Base-by-base conservation (phyloP, 2,888 invertebrate genomes). In the Thecocarcelia acutangulata region DNA sequence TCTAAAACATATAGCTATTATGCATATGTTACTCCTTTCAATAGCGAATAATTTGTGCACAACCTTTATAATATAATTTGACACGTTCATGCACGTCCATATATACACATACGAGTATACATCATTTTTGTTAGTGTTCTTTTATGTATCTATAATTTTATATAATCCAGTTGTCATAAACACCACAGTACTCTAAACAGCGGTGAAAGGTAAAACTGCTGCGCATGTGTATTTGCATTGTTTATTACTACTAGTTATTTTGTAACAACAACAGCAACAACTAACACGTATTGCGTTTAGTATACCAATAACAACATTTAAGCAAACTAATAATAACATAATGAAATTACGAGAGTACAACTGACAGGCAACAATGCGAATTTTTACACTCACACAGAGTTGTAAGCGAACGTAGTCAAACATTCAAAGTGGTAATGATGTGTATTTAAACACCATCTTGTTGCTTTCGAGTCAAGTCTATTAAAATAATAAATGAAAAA, bases 191-290 rank as follows among this genome's bases (percentile, higher is more conserved):
- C 33, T 33, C 33, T 33, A 33, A 6, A 21, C 61, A 54, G 72
- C 66, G 78, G 82, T 82, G 82, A 82, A 82, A 82, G 82, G 78
- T 82, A 82, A 77, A 82, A 75, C 74, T 64, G 64, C 21, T 69
- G 80, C 76, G 79, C 79, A 73, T 73, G 80, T 73, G 72, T 72
- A 76, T 80, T 76, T 80, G 61, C 75, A 69, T 83, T 80, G 69
- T 80, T 76, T 80, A 76, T 73, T 56, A 44, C 42, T 63, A 28
- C 11, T 19, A 54, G 59, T 76, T 72, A 59, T 44, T 63, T n/a
- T 13, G 46, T 61, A 64, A 66, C 28, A 76, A n/a, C 40, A 44
- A 83, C 84, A 86, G 85, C 86, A 86, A 84, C 85, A 85, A 84
- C 84, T 85, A 83, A 83, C 85, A 87, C 11, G 2, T 63, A 40